A percentile compares a stretch with the other conserved stretches of the same genome.
phyloP scores from a whole-genome alignment of 1,140 invertebrate genomes.

The Yoshiicerus persimilis region DNA sequence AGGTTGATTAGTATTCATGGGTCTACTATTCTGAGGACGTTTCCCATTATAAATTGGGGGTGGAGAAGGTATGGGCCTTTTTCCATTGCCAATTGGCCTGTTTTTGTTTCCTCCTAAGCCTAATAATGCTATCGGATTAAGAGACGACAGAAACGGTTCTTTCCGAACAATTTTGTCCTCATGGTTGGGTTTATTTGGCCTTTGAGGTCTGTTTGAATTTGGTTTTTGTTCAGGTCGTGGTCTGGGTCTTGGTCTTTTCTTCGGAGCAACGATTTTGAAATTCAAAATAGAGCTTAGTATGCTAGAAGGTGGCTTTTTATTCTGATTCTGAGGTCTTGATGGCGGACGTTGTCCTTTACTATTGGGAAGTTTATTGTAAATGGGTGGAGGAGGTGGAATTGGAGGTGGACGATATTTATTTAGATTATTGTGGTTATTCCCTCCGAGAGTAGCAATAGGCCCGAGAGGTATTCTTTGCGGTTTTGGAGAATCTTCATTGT shows the following conservation, averaged over 20 bases:
- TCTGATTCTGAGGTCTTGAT: neutral
- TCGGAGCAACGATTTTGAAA: neutral
- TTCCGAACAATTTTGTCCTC: neutral
- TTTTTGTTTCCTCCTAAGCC: neutral
- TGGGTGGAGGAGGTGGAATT: neutral
- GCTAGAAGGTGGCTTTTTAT: neutral
- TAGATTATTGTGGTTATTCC: neutral
- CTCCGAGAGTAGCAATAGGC: neutral
- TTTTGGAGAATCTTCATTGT: neutral
- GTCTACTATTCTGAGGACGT: neutral
- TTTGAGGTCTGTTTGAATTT: neutral
- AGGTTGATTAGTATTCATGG: neutral
- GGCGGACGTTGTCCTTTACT: neutral
- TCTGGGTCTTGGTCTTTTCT: neutral
- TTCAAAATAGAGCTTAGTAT: neutral
- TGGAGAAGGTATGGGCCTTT: neutral
- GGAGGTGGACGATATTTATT: neutral
- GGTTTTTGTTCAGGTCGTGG: neutral
- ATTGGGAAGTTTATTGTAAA: neutral
- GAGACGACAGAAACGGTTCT: neutral
- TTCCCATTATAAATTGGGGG: neutral
- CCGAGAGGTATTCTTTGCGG: neutral
- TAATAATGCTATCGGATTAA: neutral
- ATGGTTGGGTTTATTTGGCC: neutral
- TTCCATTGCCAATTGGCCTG: neutral